Evolutionary conservation across 2,888 invertebrate species (phyloP), one percentile per base, ranked within the genome.

Genomic region (Leptinotarsa peninsularis): DNA sequence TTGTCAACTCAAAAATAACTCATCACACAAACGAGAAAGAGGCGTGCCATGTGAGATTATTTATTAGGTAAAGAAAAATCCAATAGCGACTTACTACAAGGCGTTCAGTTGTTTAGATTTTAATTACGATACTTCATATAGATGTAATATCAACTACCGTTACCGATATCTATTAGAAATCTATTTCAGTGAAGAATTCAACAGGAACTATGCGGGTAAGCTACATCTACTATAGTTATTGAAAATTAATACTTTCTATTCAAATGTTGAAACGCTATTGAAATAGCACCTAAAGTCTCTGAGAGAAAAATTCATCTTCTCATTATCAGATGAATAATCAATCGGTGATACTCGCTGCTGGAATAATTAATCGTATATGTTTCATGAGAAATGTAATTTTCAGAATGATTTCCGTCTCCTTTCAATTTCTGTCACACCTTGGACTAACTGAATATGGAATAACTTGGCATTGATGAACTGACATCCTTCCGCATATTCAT

Each of bases 81-180:
- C n/a, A 63, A 63, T 43, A 63, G n/a, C 63, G 17, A 63, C 63
- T 63, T 43, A 63, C 33, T 63, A 63, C 63, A 63, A 63, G 33
- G 33, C 18, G 63, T 63, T 63, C 13, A 71, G 67, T 67, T 71
- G 72, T 72, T 75, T 72, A 75, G 75, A 75, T 75, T 75, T 75
- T 75, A 75, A 75, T 75, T 75, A 75, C 66, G 75, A 75, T 75
- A 75, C 72, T 75, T 75, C 68, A 67, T 68, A 68, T 60, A 74
- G 66, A 60, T 71, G 74, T 71, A 71, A 67, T 74, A 67, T 74
- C 63, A 71, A 74, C 71, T 74, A 74, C 43, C 66, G 68, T 63
- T 33, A 63, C 63, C 63, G 63, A 33, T 63, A 63, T 63, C 63
- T 27, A 63, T 63, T n/a, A 4, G 33, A 27, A 63, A 63, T 63